Evolutionary conservation across 2,888 invertebrate genomes (phyloP).

Genomic region (Dysmachus trigonus): DNA sequence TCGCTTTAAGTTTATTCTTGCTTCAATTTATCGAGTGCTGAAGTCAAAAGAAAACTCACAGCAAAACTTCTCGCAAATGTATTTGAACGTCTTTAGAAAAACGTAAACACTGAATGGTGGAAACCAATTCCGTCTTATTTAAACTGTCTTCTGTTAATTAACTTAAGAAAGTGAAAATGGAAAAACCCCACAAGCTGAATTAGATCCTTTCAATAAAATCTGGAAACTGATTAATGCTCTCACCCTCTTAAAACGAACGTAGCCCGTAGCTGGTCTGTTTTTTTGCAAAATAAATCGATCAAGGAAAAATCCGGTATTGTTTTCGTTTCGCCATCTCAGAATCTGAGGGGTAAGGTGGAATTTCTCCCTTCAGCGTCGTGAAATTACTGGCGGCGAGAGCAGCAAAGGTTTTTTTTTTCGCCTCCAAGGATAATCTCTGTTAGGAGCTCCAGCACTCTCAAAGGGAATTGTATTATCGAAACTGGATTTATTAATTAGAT

Average conservation of each 20-base stretch:
- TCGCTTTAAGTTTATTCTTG: not conserved
- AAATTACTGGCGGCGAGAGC: not conserved
- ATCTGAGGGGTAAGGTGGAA: not conserved
- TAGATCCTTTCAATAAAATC: conserved; percentile 6
- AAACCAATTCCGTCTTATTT: not conserved
- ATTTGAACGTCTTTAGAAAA: not conserved
- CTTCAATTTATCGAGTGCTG: not conserved
- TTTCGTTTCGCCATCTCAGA: not conserved
- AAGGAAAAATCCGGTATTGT: not conserved
- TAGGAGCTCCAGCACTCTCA: not conserved
- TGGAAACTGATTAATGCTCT: not conserved
- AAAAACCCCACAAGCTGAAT: not conserved
- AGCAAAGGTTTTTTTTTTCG: not conserved
- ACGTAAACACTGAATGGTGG: not conserved
- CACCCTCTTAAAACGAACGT: not conserved
- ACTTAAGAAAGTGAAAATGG: not conserved
- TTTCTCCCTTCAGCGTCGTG: not conserved
- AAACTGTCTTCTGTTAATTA: not conserved
- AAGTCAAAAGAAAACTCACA: not conserved
- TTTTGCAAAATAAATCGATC: conserved; percentile 14
- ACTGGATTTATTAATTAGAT: not conserved
- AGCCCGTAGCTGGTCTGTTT: not conserved
- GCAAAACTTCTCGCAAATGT: not conserved
- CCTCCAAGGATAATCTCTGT: not conserved
- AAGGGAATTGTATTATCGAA: not conserved